phyloP scores from a whole-genome alignment of 2,888 invertebrate species.

The Eueremaeus valkanovi region DNA sequence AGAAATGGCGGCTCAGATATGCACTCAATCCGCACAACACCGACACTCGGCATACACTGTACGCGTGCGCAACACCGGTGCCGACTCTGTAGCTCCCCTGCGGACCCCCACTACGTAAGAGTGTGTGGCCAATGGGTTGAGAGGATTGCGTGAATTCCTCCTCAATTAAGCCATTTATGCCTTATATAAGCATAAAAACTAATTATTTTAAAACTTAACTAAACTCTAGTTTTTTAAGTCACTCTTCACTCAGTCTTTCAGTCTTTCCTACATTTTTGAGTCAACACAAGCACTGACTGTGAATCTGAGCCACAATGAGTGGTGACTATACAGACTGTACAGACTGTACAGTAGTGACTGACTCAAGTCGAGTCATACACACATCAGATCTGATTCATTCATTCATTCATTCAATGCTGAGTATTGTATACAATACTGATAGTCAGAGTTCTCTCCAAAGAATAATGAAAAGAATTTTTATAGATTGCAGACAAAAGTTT shows the following conservation, averaged over 20 bases:
- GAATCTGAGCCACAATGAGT: not conserved
- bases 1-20: constrained; percentile 19
- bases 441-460: no score
- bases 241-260: not conserved
- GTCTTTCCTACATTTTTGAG: not conserved
- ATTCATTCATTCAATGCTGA: no score
- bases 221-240: constrained; percentile 14
- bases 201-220: constrained; percentile 10
- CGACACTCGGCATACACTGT: not conserved
- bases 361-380: no score
- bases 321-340: not conserved
- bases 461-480: no score
- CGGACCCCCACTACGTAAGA: not conserved
- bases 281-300: no score
- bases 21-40: not conserved
- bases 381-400: no score
- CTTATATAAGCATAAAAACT: constrained; percentile 21
- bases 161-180: constrained; percentile 18
- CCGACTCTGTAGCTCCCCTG: not conserved
- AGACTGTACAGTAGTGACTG: not conserved
- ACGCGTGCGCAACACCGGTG: not conserved
- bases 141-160: constrained; percentile 1
- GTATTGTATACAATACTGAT: no score
- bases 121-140: not conserved
- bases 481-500: no score